Evolutionary conservation across 2,113 vertebrate genomes (phyloP).

Genomic region (Nothoprocta perdicaria): DNA sequence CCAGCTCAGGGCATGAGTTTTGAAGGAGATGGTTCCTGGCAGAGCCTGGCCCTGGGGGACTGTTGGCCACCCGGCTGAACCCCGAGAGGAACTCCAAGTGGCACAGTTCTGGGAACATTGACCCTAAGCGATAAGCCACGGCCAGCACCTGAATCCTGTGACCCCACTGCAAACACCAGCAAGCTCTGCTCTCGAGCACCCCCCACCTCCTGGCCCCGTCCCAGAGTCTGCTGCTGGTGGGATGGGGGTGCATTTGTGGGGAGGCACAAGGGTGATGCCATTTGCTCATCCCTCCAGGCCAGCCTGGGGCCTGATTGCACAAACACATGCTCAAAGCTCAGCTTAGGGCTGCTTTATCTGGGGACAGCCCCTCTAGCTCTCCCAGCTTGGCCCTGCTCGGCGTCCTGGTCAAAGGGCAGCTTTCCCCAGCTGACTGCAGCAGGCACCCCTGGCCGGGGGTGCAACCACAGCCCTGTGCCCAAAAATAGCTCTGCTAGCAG

Average conservation of each 20-base stretch:
- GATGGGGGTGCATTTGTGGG: background rate
- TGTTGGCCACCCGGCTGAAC: background rate
- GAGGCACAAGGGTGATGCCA: background rate
- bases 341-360: constrained; percentile 36
- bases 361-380: constrained; percentile 4
- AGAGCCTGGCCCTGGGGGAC: background rate
- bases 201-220: background rate
- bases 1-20: background rate
- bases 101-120: background rate
- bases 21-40: background rate
- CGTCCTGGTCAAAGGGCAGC: constrained; percentile 45
- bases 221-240: accelerated
- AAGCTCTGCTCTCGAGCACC: accelerated
- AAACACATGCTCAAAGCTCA: constrained; percentile 39
- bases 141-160: background rate
- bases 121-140: background rate
- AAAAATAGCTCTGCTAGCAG: background rate
- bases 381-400: background rate
- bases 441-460: background rate
- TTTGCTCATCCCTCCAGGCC: background rate
- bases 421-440: background rate
- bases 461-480: background rate
- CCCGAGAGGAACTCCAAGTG: accelerated
- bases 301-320: background rate
- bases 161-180: background rate